These are phyloP conservation scores for Lasius fuliginosus DNA, from an alignment of 2,888 invertebrate species.

Conservation along the genomic window DNA sequence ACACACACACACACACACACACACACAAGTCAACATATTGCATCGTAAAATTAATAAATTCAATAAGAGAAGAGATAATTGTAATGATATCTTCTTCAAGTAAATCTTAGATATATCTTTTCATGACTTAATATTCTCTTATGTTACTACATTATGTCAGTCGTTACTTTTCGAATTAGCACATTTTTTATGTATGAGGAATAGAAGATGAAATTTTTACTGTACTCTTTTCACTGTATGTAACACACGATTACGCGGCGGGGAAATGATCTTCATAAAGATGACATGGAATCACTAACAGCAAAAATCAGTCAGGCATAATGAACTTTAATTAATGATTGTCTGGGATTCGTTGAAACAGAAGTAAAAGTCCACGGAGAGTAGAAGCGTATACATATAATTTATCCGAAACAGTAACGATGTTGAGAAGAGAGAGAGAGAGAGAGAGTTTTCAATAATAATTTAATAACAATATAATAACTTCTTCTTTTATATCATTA, in stretches of 20 bases:
- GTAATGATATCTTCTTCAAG: not conserved
- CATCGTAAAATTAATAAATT: not conserved
- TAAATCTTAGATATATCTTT: not conserved
- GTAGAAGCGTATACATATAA: not conserved
- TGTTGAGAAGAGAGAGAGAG: not conserved
- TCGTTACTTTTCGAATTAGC: not conserved
- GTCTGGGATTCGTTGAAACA: constrained; percentile 29
- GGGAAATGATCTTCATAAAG: constrained; percentile 22
- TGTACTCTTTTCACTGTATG: not conserved
- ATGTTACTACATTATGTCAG: not conserved
- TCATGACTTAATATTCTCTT: not conserved
- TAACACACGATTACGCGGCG: not conserved
- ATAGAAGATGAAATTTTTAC: constrained; percentile 20
- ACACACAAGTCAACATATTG: not conserved
- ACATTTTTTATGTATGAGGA: not conserved
- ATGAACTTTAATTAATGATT: constrained; percentile 41
- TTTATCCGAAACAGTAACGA: not conserved
- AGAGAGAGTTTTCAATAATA: constrained; percentile 11
- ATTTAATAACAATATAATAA: constrained; percentile 13
- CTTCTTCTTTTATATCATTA: not conserved
- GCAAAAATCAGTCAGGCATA: not conserved
- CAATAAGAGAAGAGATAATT: not conserved
- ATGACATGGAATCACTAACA: not conserved
- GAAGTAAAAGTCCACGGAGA: not conserved
- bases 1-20: not conserved